Conservation (phyloP, 2,113 vertebrate species). For the Scolopax mira region DNA sequence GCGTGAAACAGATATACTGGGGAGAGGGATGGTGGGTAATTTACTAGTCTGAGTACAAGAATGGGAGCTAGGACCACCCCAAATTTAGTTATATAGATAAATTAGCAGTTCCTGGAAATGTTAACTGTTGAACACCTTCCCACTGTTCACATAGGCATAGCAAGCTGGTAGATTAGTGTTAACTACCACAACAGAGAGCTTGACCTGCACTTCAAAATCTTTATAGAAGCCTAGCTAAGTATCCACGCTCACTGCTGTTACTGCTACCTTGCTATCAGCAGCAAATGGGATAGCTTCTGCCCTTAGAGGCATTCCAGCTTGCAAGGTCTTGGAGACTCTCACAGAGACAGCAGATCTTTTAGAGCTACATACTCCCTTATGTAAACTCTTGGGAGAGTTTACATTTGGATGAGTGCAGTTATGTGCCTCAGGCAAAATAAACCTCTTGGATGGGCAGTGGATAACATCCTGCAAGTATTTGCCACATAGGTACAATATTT, state of each 20-base stretch:
- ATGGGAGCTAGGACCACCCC: background rate
- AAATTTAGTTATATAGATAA: background rate
- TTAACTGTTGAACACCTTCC: background rate
- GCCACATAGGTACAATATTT: background rate
- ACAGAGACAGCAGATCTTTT: background rate
- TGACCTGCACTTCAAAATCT: background rate
- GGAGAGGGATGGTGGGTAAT: background rate
- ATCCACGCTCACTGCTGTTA: background rate
- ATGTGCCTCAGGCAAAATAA: background rate
- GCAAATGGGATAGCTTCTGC: background rate
- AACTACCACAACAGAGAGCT: background rate
- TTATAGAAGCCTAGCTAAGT: background rate
- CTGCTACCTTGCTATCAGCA: background rate
- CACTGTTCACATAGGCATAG: background rate
- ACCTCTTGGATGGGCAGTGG: background rate
- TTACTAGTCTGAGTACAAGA: background rate
- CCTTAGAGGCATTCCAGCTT: background rate
- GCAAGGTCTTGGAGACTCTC: background rate
- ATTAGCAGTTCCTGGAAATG: background rate
- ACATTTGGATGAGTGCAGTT: background rate
- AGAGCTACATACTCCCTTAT: too few relatives aligned
- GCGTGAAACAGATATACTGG: background rate
- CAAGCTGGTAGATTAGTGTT: background rate
- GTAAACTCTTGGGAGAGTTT: background rate
- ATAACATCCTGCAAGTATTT: background rate